phyloP scores from a whole-genome alignment of 2,888 invertebrate genomes.

The Sinodicranocentrus sp. region DNA sequence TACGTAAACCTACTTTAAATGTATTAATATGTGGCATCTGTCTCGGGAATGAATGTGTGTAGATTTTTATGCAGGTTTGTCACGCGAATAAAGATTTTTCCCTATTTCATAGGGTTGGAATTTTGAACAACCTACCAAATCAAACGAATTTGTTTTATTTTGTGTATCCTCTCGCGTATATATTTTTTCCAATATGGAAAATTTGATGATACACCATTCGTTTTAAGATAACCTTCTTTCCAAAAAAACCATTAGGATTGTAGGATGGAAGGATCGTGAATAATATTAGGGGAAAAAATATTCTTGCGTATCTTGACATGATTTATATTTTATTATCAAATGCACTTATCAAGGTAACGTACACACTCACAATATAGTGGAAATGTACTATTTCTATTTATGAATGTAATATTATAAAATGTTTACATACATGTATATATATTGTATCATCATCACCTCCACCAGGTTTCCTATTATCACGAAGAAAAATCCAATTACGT shows the following conservation, averaged over 20 bases:
- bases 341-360: constrained; percentile 12
- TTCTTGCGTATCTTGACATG: constrained; percentile 29
- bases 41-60: constrained; percentile 49
- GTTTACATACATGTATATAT: constrained; percentile 1
- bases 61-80: constrained; percentile 61
- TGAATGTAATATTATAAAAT: background rate
- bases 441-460: too few species aligned
- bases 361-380: constrained; percentile 8
- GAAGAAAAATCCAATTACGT: constrained; percentile 67
- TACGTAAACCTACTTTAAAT: constrained; percentile 22
- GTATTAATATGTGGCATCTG: constrained; percentile 60
- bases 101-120: background rate
- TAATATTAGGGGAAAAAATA: constrained; percentile 16
- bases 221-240: constrained; percentile 47
- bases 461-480: constrained; percentile 50
- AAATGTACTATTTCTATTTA: background rate
- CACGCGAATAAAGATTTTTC: constrained; percentile 58
- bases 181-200: constrained; percentile 41
- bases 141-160: constrained; percentile 41
- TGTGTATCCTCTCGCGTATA: constrained; percentile 32
- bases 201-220: constrained; percentile 53
- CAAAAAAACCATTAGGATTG: constrained; percentile 1
- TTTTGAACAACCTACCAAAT: constrained; percentile 30
- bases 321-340: constrained; percentile 41
- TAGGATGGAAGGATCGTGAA: background rate